Evolutionary conservation across 2,888 invertebrate species (phyloP).

Genomic region (Leptinotarsa rubiginosa): DNA sequence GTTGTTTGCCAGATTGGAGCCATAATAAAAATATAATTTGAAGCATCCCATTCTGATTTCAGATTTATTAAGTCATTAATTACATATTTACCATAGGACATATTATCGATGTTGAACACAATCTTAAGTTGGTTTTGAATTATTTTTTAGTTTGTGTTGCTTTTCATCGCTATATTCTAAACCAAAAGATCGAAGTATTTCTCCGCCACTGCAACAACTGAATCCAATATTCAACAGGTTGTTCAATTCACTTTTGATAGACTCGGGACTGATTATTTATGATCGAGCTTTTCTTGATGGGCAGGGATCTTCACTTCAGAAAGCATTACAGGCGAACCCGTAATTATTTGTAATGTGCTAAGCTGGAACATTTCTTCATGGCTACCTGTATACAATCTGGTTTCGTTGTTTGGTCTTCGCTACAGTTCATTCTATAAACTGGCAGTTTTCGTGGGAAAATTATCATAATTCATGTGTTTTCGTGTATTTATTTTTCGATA

Average conservation of each 20-base stretch:
- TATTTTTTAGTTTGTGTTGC: too few species aligned
- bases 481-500: neutral
- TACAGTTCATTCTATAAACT: neutral
- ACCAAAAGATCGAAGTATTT: neutral
- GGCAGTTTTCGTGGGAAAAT: slow-evolving; percentile 5
- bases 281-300: slow-evolving; percentile 21
- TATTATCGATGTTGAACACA: too few species aligned
- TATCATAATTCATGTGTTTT: slow-evolving; percentile 3
- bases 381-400: slow-evolving; percentile 35
- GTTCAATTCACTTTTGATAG: slow-evolving; percentile 20
- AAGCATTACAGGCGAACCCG: slow-evolving; percentile 28
- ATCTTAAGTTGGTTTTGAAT: too few species aligned
- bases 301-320: slow-evolving; percentile 18
- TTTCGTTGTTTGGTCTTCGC: slow-evolving; percentile 22
- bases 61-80: too few species aligned
- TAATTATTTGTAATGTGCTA: slow-evolving; percentile 43
- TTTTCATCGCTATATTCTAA: too few species aligned
- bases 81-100: too few species aligned
- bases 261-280: slow-evolving; percentile 32
- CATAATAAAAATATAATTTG: too few species aligned
- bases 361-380: slow-evolving; percentile 30
- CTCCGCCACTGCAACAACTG: slow-evolving; percentile 10
- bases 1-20: too few species aligned
- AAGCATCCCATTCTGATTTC: too few species aligned
- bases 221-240: slow-evolving; percentile 18